A percentile compares a stretch with the other conserved stretches of the same genome.
Evolutionary conservation across 1,140 invertebrate genomes (phyloP).

Genomic region (Diachasma alloeum): DNA sequence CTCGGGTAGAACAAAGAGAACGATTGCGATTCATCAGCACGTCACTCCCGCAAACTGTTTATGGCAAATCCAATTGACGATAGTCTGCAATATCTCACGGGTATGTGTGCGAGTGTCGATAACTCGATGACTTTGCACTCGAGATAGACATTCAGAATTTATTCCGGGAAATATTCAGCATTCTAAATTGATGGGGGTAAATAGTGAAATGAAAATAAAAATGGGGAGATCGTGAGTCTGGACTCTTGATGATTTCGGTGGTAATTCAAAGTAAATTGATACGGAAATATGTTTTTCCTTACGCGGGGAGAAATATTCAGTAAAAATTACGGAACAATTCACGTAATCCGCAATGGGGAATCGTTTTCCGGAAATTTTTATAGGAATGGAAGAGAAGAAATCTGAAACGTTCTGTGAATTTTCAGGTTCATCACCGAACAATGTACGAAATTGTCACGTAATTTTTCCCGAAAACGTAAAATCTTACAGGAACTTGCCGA

Average conservation of each 20-base stretch:
- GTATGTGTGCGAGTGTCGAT: not conserved
- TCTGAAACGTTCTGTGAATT: too few relatives aligned
- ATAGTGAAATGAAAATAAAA: not conserved
- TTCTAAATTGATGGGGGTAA: not conserved
- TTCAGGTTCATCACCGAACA: too few relatives aligned
- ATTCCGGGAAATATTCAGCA: not conserved
- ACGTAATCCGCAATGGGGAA: too few relatives aligned
- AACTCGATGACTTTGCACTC: slow-evolving; percentile 26
- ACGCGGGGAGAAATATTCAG: too few relatives aligned
- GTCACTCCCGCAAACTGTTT: not conserved
- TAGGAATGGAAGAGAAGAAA: too few relatives aligned
- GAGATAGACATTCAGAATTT: not conserved
- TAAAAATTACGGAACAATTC: too few relatives aligned
- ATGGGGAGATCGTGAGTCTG: slow-evolving; percentile 13
- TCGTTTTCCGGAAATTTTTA: too few relatives aligned
- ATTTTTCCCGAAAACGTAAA: too few relatives aligned
- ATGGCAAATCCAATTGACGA: slow-evolving; percentile 15
- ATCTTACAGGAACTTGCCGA: too few relatives aligned
- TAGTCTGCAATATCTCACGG: not conserved
- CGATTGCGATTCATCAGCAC: slow-evolving; percentile 15
- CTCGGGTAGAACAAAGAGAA: slow-evolving; percentile 12
- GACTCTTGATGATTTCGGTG: not conserved
- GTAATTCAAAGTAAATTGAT: too few relatives aligned
- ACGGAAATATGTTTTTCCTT: too few relatives aligned
- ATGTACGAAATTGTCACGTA: too few relatives aligned